Base-by-base conservation (phyloP, 2,888 invertebrate genomes). In the Megastigmus dorsalis region DNA sequence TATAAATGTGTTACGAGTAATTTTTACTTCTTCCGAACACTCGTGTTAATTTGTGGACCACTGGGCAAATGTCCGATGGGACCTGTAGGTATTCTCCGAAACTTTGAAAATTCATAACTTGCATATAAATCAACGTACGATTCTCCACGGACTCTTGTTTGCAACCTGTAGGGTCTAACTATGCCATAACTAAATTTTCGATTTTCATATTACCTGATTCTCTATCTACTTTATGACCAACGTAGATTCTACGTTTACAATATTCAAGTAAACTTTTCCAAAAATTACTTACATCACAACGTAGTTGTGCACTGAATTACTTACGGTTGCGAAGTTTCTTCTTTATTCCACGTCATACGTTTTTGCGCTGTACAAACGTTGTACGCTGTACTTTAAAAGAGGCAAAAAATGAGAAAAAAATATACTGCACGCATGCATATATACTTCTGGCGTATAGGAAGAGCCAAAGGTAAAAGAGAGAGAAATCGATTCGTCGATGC, bases 61-160 rank as follows among this genome's bases (percentile, higher is more conserved):
- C 54, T 30, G 54, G n/a, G n/a, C 33, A 15, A 54, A 9, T 30
- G 54, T 33, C 54, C 26, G 15, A 18, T 33, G 54, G 33, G 33
- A 54, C 54, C 2, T 54, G 33, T 54, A 26, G 54, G 30, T 54
- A 54, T 54, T 30, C 54, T 6, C 15, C 15, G 33, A 30, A 50
- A 33, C 52, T 52, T 23, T 28, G 59, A 23, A 43, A 30, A 41
- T 55, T 28, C 67, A 43, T 48, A 73, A 52, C 45, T 36, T 30
- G 23, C 57, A 75, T 69, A 74, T 74, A 72, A 60, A 73, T 73
- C 69, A 69, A 36, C 67, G 74, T 63, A 69, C 43, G 15, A 63
- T 55, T 57, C 76, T 66, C 55, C 52, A 43, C 60, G 67, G 62
- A 68, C 59, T 48, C 43, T 70, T 48, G 67, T 60, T 63, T 63